Conservation (phyloP, 2,113 vertebrate genomes). For the Abramis brama region DNA sequence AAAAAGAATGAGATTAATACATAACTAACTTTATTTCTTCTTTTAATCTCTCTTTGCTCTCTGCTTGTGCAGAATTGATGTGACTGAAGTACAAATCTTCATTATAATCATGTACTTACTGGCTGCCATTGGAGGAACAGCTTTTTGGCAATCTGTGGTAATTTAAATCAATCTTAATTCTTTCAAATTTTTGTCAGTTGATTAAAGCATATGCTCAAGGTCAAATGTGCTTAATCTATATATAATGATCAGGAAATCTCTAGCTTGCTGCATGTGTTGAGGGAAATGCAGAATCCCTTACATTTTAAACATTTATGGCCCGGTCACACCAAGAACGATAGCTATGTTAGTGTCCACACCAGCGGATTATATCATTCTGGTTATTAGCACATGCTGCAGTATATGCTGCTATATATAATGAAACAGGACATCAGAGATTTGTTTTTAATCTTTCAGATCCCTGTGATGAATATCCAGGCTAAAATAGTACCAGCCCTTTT, state of each 20-base stretch:
- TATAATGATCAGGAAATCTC: neutral
- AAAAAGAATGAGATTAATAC: slow-evolving; percentile 55
- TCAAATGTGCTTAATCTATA: neutral
- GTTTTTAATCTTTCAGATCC: slow-evolving; percentile 73
- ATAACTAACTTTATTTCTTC: slow-evolving; percentile 70
- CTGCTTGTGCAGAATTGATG: slow-evolving; percentile 88
- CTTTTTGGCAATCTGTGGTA: slow-evolving; percentile 90
- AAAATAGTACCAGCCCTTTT: slow-evolving; percentile 86
- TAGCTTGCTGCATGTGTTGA: slow-evolving; percentile 3
- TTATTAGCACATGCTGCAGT: too few species aligned
- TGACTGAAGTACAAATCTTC: slow-evolving; percentile 94
- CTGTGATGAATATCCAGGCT: slow-evolving; percentile 84
- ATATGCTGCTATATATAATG: too few species aligned
- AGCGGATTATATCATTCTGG: too few species aligned
- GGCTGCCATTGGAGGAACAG: slow-evolving; percentile 86
- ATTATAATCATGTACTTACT: slow-evolving; percentile 90
- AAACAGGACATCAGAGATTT: neutral
- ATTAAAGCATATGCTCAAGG: neutral
- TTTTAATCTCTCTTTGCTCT: slow-evolving; percentile 63
- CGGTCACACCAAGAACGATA: too few species aligned
- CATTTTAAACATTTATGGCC: too few species aligned
- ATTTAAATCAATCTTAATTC: slow-evolving; percentile 51
- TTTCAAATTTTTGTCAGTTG: slow-evolving; percentile 4
- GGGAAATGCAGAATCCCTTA: neutral
- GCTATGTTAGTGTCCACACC: too few species aligned